Conservation (phyloP, 64 coral and sea anemone genomes). For the Catalaphyllia jardinei region DNA sequence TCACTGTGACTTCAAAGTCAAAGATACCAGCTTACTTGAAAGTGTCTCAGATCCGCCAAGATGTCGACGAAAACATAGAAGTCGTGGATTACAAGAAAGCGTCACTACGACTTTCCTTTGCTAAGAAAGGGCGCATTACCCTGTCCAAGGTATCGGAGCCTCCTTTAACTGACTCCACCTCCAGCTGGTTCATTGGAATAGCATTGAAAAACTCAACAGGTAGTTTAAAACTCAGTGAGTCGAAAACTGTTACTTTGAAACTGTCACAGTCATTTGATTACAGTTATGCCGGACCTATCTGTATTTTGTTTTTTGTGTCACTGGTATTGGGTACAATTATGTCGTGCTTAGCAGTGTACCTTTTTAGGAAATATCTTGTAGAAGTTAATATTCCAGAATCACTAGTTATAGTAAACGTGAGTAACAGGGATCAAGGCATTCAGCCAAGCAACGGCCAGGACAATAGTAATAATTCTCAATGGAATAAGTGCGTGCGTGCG, state of each 20-base stretch:
- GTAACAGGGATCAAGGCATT: too few relatives aligned
- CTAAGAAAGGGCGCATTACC: slow-evolving; percentile 43
- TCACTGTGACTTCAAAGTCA: slow-evolving; percentile 30
- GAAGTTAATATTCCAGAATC: not conserved
- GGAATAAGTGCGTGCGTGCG: too few relatives aligned
- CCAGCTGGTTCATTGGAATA: slow-evolving; percentile 61
- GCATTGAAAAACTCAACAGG: slow-evolving; percentile 5
- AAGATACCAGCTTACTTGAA: slow-evolving; percentile 52
- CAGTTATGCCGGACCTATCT: not conserved
- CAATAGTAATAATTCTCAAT: not conserved
- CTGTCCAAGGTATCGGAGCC: slow-evolving; percentile 26
- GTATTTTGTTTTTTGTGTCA: not conserved
- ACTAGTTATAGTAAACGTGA: too few relatives aligned
- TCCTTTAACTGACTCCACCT: slow-evolving; percentile 20
- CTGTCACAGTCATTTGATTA: slow-evolving; percentile 2
- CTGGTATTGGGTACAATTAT: not conserved
- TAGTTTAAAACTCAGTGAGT: not conserved
- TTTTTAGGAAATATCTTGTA: not conserved
- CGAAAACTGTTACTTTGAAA: not conserved
- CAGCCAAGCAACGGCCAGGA: not conserved
- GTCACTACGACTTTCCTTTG: slow-evolving; percentile 52
- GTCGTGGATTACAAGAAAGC: not conserved
- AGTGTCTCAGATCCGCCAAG: slow-evolving; percentile 41
- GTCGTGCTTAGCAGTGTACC: not conserved
- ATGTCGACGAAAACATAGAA: slow-evolving; percentile 23